Base-by-base conservation (phyloP, 92 coral and sea anemone species). In the Epizoanthus illoricatus region DNA sequence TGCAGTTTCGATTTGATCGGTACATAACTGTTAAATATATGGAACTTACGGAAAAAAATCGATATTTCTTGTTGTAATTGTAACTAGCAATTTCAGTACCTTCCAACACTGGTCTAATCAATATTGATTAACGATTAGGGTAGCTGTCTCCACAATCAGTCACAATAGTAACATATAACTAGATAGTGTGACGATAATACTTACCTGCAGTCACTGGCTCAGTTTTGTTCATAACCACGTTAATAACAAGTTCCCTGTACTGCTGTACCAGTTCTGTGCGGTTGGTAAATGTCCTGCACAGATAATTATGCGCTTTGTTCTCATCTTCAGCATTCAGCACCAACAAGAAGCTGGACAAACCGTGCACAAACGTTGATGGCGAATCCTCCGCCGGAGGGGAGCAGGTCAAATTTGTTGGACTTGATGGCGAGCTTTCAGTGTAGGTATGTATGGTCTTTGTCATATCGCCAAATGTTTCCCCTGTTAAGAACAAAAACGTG, bases 371-470 rank as follows among this genome's bases (percentile, higher is more conserved):
- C 24, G 61, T 41, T 5, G 59, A 62, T 0, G 82, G 59, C 8
- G 58, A 43, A 23, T 56, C 24, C 49, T 76, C 71, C 61, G 71
- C n/a, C 42, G 59, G 45, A 11, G 71, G 71, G 36, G 47, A 62
- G 57, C 82, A 76, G 20, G 71, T 76, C 82, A 76, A 63, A 11
- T 76, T 61, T 52, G 71, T 43, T 62, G 82, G 71, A 6, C 42
- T 63, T 42, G 82, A 42, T 45, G 43, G 13, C 2, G 71, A 62
- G 11, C 40, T 23, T 62, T 41, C 70, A 41, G 58, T 62, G 69
- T 76, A 76, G 5, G 70, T 40, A 42, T 61, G 81, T 76, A 39
- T 16, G 49, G 40, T 4, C 21, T 16, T 24, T 15, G 45, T 68
- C 42, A 21, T 24, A 43, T 62, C 45, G 3, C 65, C 39, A 8